Evolutionary conservation across 64 coral and sea anemone species (phyloP), one percentile per base, ranked within the genome.

Genomic region (Porites lutea): DNA sequence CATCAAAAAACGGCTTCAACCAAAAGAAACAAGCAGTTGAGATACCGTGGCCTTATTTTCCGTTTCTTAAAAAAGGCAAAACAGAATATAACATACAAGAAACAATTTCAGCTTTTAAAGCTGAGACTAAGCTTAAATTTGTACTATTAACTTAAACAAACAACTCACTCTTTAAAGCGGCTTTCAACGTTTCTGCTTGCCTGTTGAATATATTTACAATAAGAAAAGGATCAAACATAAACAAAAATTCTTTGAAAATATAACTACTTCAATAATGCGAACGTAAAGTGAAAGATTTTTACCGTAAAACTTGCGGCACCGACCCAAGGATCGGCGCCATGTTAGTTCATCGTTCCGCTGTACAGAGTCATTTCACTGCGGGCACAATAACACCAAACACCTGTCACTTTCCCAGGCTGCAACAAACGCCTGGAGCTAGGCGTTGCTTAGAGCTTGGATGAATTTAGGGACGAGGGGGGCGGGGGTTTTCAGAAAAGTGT

Each of bases 231-330:
- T 16, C 43, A 87, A 9, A 16, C 65, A 87, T 77, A 66, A 21
- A 57, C 55, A 63, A 65, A 5, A 18, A 3, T 66, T 52, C 8
- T 21, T 20, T 52, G 18, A 1, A n/a, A 9, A 69, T 3, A 52
- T n/a, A 69, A 68, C 5, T 52, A 11, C 14, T 53, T 16, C 11
- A 8, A 65, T 16, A 84, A 84, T 43, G 16, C 12, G 13, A 84
- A 51, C 47, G 37, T 12, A 51, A 67, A 46, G 46, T 10, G 19
- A 37, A 79, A 93, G 79, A 48, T 65, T 82, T 72, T 67, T 74
- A 93, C 91, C 91, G 83, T 93, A 93, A 93, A 93, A 73, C 91
- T 87, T 93, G 91, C 62, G 91, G 48, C 52, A 67, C 83, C 74
- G 81, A 85, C 65, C 91, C 74, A 79, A 86, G 71, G 85, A 93